Evolutionary conservation across 2,113 vertebrate genomes (phyloP).

Genomic region (Caranx melampygus): DNA sequence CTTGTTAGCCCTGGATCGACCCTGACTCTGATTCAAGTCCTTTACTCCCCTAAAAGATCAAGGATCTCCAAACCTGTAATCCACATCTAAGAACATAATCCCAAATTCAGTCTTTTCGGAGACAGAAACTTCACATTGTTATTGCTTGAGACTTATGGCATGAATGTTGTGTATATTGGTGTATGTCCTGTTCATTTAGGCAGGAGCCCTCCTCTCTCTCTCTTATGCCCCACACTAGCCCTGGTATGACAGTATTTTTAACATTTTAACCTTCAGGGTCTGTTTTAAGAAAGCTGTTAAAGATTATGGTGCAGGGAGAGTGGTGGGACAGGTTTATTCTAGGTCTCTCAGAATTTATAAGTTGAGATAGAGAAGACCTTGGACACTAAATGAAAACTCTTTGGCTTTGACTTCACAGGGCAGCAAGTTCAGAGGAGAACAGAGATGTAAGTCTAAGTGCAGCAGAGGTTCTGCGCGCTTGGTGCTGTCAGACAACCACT

Average conservation of each 20-base stretch:
- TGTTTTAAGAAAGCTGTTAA: conserved; percentile 60
- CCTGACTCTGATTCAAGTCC: conserved; percentile 44
- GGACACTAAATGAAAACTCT: conserved; percentile 60
- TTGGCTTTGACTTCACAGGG: conserved; percentile 53
- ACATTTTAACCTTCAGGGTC: conserved; percentile 58
- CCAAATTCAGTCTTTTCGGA: conserved; percentile 44
- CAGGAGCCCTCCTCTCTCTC: conserved; percentile 4
- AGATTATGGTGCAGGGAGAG: conserved; percentile 48
- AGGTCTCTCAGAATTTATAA: conserved; percentile 60
- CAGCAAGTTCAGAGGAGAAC: conserved; percentile 26
- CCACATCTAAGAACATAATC: conserved; percentile 63
- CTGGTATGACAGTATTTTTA: background rate
- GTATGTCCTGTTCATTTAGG: conserved; percentile 18
- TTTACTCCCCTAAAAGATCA: conserved; percentile 49
- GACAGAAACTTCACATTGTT: conserved; percentile 33
- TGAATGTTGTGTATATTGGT: conserved; percentile 9
- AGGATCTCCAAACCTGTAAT: conserved; percentile 67
- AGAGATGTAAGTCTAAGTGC: conserved; percentile 43
- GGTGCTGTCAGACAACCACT: conserved; percentile 31
- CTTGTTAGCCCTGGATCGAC: conserved; percentile 60
- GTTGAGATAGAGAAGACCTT: conserved; percentile 56
- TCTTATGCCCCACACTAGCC: conserved; percentile 5
- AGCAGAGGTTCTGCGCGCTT: conserved; percentile 18
- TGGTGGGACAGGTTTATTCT: conserved; percentile 57
- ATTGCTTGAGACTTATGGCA: conserved; percentile 19